Conservation (phyloP, 2,888 invertebrate genomes). For the Torymus texanus region DNA sequence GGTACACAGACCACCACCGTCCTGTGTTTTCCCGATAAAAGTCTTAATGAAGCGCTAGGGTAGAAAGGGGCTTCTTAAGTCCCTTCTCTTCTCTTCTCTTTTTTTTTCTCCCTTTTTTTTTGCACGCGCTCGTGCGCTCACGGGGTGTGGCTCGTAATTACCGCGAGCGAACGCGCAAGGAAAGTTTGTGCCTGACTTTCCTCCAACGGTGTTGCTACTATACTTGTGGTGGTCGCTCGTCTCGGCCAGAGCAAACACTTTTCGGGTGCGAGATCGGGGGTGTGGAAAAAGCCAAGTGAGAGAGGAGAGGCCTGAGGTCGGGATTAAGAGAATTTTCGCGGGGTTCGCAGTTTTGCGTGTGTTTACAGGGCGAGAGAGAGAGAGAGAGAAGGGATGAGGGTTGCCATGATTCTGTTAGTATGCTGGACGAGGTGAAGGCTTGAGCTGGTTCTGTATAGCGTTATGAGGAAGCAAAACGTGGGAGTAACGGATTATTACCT, state of each 20-base stretch:
- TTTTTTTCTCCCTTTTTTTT: conserved; percentile 12
- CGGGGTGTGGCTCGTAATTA: conserved; percentile 37
- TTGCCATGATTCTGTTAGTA: too few species aligned
- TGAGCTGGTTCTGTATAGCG: too few species aligned
- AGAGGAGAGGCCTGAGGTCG: background rate
- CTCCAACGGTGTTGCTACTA: too few species aligned
- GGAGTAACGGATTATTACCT: too few species aligned
- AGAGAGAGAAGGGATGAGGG: background rate
- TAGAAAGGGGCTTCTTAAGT: conserved; percentile 28
- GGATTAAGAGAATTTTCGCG: conserved; percentile 38
- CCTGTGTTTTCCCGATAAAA: conserved; percentile 73
- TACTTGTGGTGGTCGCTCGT: background rate
- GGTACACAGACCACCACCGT: conserved; percentile 68
- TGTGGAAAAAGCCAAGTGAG: too few species aligned
- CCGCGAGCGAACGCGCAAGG: background rate
- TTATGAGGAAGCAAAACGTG: too few species aligned
- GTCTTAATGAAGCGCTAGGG: conserved; percentile 62
- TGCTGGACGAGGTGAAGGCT: too few species aligned
- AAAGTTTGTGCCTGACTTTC: conserved; percentile 22
- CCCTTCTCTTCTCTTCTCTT: conserved; percentile 12
- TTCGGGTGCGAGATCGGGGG: conserved; percentile 8
- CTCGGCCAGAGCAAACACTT: conserved; percentile 25
- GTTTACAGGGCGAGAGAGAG: too few species aligned
- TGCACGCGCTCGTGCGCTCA: background rate
- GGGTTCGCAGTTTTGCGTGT: background rate